Base-by-base conservation (phyloP, 2,888 invertebrate genomes). In the Cephalotes varians region DNA sequence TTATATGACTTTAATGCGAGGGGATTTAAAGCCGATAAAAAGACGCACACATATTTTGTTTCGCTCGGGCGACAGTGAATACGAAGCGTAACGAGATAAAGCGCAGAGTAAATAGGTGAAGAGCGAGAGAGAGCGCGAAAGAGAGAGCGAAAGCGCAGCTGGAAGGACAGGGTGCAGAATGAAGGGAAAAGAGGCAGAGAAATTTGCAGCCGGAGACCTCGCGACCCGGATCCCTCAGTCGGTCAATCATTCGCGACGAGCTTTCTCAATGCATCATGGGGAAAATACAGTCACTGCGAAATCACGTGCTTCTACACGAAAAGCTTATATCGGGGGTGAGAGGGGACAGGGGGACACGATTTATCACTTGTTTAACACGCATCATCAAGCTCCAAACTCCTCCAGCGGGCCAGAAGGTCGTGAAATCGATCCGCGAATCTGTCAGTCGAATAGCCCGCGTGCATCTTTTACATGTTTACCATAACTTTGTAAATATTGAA, bases 1-100 rank as follows among this genome's bases (percentile, higher is more conserved):
- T 69, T 47, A 21, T 21, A 56, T 28, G 69, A 76, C 69, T 79
- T 69, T 69, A 69, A 56, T 58, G 77, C 69, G 15, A 25, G 56
- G 28, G 56, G 69, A 31, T 79, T 83, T 82, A 65, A 72, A 85
- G 49, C 56, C 56, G 40, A 47, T 69, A 67, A 82, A 71, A 83
- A 62, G 49, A 77, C 67, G n/a, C n/a, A 60, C 51, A 37, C 44
- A 58, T 67, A 34, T 65, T 64, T 64, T 58, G 44, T 56, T 25
- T 56, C 56, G 56, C 69, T 90, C 90, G 89, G 89, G 88, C 88
- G 88, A 87, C 91, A 92, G 91, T 92, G 93, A 93, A 92, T 92
- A 90, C 93, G 91, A 91, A 93, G 34, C 69, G 77, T 79, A 79
- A 79, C 77, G 77, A 79, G 77, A 79, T 79, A 79, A 79, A 79